A percentile compares a stretch with the other conserved stretches of the same genome.
These are phyloP conservation scores for Belonocnema kinseyi DNA, from an alignment of 1,140 invertebrate species.

Conservation along the genomic window DNA sequence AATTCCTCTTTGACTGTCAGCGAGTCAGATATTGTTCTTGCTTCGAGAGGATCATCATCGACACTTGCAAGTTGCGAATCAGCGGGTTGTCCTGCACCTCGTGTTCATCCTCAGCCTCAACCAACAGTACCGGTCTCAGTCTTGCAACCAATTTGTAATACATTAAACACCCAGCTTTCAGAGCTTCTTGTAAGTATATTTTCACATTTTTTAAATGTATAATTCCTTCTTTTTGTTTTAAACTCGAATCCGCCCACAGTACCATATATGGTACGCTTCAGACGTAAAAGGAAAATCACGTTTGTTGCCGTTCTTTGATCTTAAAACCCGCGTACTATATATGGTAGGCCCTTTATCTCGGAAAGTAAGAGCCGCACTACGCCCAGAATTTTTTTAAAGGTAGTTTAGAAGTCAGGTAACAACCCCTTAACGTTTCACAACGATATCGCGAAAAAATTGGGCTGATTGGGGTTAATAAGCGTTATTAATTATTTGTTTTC, in stretches of 20 bases:
- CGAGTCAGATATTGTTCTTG: conserved; percentile 75
- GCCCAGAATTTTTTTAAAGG: too few relatives aligned
- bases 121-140: conserved; percentile 68
- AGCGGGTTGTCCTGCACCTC: conserved; percentile 59
- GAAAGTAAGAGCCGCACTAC: too few relatives aligned
- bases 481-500: conserved; percentile 12
- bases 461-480: too few relatives aligned
- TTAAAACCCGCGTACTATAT: too few relatives aligned
- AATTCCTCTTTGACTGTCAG: conserved; percentile 76
- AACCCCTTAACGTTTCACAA: too few relatives aligned
- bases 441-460: too few relatives aligned
- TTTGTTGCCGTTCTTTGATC: too few relatives aligned
- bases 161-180: conserved; percentile 74
- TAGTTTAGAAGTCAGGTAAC: too few relatives aligned
- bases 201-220: conserved; percentile 10
- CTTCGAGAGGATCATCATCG: conserved; percentile 52
- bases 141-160: conserved; percentile 73
- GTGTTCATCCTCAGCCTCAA: conserved; percentile 59
- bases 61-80: conserved; percentile 56
- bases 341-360: too few relatives aligned
- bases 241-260: too few relatives aligned
- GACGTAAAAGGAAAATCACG: too few relatives aligned
- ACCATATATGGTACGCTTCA: too few relatives aligned
- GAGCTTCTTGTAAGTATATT: conserved; percentile 73
- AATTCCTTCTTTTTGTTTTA: neutral